These are phyloP conservation scores for Geothlypis trichas DNA, from an alignment of 2,113 vertebrate genomes.

Conservation along the genomic window DNA sequence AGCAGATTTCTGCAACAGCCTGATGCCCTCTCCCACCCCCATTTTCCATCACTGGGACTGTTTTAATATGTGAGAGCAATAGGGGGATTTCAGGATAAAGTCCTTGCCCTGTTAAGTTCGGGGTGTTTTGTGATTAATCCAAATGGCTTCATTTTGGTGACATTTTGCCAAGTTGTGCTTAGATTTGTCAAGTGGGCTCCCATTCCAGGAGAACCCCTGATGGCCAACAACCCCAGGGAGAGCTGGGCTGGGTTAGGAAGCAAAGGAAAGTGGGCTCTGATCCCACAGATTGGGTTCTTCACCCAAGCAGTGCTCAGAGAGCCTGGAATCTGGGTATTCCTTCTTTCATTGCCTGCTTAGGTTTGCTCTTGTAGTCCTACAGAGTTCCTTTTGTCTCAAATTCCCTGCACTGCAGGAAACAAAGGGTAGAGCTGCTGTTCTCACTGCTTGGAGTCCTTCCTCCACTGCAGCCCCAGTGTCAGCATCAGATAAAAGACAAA, in stretches of 20 bases:
- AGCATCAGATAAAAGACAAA: background rate
- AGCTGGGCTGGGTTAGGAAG: background rate
- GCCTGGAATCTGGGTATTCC: background rate
- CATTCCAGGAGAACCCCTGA: background rate
- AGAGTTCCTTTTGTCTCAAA: background rate
- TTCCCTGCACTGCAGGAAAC: background rate
- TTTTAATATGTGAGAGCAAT: background rate
- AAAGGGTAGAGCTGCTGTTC: background rate
- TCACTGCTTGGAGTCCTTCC: background rate
- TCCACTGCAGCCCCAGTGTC: background rate
- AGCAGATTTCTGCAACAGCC: background rate
- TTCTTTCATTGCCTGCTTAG: background rate
- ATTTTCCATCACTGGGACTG: background rate
- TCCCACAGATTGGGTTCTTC: accelerated
- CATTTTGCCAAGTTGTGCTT: background rate
- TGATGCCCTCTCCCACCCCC: background rate
- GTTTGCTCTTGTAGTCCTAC: background rate
- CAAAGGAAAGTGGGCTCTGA: background rate
- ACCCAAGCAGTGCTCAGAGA: background rate
- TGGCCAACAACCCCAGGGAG: background rate
- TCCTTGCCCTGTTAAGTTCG: background rate
- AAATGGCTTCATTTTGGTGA: background rate
- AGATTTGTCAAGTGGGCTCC: background rate
- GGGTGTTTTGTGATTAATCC: background rate
- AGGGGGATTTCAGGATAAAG: background rate